Evolutionary conservation across 2,113 vertebrate species (phyloP), one percentile per base, ranked within the genome.

Genomic region (Catharus fuscescens): DNA sequence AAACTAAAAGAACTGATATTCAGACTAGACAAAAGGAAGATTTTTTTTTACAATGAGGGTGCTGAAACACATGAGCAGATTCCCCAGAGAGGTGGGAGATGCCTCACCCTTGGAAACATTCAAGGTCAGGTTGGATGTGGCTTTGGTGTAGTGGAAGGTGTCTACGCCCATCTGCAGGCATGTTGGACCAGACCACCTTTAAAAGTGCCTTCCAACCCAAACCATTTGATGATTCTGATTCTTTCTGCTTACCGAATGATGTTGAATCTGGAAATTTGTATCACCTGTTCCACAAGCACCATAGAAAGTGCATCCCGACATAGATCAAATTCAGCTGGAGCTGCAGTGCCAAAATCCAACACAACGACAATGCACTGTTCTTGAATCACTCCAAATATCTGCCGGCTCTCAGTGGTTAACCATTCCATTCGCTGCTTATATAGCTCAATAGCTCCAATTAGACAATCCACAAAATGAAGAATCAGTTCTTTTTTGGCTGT

Each of bases 331-430:
- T 98, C 98, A 50, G 48, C 3, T 83, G 93, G 69, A 67, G 62
- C 56, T 32, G 74, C 50, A 19, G 80, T 71, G 6, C 97, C 96
- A 60, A 98, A 96, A 92, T 98, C 98, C 93, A 98, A 65, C 78
- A 98, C 98, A 42, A 98, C 87, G 54, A 91, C 85, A 85, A 98
- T 59, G 36, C 93, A 90, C 50, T 36, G 94, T 88, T 98, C 98
- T 95, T 98, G 97, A 86, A 99, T 98, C 85, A 98, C 98, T 70
- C 98, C 98, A 93, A 98, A 99, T 78, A 98, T 86, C 92, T 98
- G 98, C 57, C 97, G 97, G 91, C 98, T 98, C 31, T 91, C 87
- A 38, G 98, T 98, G 79, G 97, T 98, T 84, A 99, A 95, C 98
- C 98, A 99, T 59, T 96, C 95, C 96, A 98, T 96, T 85, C 98